These are phyloP conservation scores for Typhlichthys eigenmanni DNA, from an alignment of 2,797 vertebrate genomes.

Conservation along the genomic window DNA sequence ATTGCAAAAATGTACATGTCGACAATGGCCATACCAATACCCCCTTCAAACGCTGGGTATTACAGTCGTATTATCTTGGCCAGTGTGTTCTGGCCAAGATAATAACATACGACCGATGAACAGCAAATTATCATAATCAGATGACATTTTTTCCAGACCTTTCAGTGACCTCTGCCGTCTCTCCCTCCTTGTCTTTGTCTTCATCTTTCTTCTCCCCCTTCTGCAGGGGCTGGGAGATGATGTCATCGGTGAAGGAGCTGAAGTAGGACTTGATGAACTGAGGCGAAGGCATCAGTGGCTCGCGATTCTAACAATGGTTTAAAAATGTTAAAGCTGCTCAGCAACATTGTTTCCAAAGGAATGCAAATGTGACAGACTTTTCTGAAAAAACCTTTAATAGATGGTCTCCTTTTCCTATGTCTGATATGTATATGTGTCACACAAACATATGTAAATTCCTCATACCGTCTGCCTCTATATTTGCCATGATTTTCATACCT, in stretches of 20 bases:
- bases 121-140: too few relatives aligned
- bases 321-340: neutral
- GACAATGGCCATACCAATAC: too few relatives aligned
- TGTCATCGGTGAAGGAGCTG: constrained; percentile 98
- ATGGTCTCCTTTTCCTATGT: too few relatives aligned
- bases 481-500: constrained; percentile 74
- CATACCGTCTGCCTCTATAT: neutral
- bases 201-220: constrained; percentile 98
- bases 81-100: too few relatives aligned
- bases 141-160: constrained; percentile 74
- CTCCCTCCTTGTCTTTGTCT: constrained; percentile 98
- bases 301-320: constrained; percentile 85
- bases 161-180: constrained; percentile 89
- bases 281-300: constrained; percentile 98
- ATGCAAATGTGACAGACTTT: neutral
- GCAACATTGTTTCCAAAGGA: neutral
- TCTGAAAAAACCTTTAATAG: too few relatives aligned
- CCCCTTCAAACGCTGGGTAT: too few relatives aligned
- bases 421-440: too few relatives aligned
- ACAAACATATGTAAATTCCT: too few relatives aligned
- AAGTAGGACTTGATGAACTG: constrained; percentile 99
- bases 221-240: constrained; percentile 94
- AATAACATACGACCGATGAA: too few relatives aligned
- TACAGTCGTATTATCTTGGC: too few relatives aligned
- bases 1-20: too few relatives aligned